Conservation (phyloP, 2,113 vertebrate species). For the Mesembrinibis cayennensis region DNA sequence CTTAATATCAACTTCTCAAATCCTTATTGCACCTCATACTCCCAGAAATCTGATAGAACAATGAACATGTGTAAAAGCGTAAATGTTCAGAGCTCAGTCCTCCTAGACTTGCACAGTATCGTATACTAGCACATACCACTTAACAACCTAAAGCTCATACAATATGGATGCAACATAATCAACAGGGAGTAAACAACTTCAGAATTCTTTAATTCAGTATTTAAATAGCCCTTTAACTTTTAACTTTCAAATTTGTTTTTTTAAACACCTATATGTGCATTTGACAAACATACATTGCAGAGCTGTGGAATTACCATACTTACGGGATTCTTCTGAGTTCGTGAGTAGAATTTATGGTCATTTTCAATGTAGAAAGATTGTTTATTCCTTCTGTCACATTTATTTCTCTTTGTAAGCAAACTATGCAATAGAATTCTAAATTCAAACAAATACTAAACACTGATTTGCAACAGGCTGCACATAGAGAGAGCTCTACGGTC, state of each 20-base stretch:
- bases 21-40: background rate
- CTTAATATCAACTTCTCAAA: background rate
- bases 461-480: background rate
- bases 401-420: background rate
- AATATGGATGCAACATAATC: background rate
- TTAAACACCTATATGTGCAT: background rate
- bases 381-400: background rate
- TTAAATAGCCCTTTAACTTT: background rate
- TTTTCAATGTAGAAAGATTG: background rate
- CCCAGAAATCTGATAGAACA: background rate
- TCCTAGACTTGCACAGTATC: background rate
- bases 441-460: background rate
- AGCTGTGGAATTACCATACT: background rate
- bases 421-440: background rate
- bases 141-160: background rate
- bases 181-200: background rate
- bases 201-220: background rate
- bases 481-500: background rate
- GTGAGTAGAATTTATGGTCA: background rate
- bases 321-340: background rate
- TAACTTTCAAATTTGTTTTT: background rate
- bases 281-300: background rate
- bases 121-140: background rate
- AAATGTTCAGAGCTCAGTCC: background rate
- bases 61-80: background rate